These are phyloP conservation scores for Urosaurus nigricauda DNA, from an alignment of 2,797 vertebrate genomes.

Conservation along the genomic window DNA sequence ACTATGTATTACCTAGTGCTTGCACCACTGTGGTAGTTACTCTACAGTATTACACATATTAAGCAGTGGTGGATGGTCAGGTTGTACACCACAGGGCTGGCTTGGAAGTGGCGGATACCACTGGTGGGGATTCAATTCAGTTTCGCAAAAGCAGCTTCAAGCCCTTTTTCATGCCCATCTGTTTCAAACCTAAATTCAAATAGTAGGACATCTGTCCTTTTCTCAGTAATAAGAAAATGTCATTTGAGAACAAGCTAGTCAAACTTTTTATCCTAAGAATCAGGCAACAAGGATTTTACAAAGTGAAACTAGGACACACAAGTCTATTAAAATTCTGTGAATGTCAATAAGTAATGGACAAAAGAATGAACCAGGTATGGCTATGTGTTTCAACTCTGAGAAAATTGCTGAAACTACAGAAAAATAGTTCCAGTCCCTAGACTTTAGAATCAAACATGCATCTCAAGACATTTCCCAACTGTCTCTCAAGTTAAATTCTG, in stretches of 20 bases:
- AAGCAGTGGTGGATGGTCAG: too few species aligned
- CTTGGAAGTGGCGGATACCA: too few species aligned
- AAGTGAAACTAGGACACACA: not conserved
- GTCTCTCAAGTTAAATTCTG: not conserved
- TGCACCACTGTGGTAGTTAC: not conserved
- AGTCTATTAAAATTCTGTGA: not conserved
- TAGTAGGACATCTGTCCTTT: rapidly evolving
- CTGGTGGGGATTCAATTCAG: too few species aligned
- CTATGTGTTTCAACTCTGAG: not conserved
- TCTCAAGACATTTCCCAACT: not conserved
- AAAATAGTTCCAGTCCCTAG: constrained; percentile 25
- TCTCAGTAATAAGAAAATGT: constrained; percentile 6
- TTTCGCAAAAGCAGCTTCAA: not conserved
- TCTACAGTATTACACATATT: too few species aligned
- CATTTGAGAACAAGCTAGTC: not conserved
- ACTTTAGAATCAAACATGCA: not conserved
- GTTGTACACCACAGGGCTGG: too few species aligned
- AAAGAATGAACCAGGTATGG: not conserved
- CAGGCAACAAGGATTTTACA: not conserved
- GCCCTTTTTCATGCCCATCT: not conserved
- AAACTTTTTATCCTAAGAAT: not conserved
- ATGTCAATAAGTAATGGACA: not conserved
- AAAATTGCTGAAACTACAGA: not conserved
- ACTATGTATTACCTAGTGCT: not conserved
- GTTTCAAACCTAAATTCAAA: not conserved